Evolutionary conservation across 2,797 vertebrate species (phyloP).

Genomic region (Champsocephalus esox): DNA sequence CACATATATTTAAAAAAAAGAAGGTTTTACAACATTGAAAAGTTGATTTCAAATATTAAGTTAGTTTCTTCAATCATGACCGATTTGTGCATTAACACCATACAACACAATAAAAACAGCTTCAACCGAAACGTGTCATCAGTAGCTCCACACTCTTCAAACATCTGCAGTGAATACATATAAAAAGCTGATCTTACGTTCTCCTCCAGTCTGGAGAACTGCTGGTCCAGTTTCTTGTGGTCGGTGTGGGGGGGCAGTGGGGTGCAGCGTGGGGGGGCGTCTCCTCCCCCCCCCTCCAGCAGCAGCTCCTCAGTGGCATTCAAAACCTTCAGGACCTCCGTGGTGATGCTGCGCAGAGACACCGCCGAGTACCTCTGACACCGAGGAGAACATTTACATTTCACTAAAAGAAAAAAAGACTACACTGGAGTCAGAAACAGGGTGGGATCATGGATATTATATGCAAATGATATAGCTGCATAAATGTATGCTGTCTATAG

Average conservation of each 20-base stretch:
- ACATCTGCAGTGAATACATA: neutral
- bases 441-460: neutral
- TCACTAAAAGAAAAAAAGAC: neutral
- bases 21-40: too few relatives aligned
- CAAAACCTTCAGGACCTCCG: slow-evolving; percentile 96
- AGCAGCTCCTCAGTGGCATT: slow-evolving; percentile 95
- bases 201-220: slow-evolving; percentile 94
- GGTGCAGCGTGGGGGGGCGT: slow-evolving; percentile 42
- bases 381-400: slow-evolving; percentile 61
- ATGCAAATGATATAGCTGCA: neutral
- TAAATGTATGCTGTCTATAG: neutral
- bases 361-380: slow-evolving; percentile 94
- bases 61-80: too few relatives aligned
- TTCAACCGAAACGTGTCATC: too few relatives aligned
- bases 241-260: slow-evolving; percentile 83
- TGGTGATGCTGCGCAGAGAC: slow-evolving; percentile 96
- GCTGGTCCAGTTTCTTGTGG: slow-evolving; percentile 89
- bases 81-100: too few relatives aligned
- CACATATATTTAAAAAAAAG: too few relatives aligned
- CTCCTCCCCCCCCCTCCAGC: slow-evolving; percentile 81
- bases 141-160: too few relatives aligned
- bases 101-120: too few relatives aligned
- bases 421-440: too few relatives aligned
- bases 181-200: slow-evolving; percentile 80
- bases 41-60: too few relatives aligned